phyloP scores from a whole-genome alignment of 2,888 invertebrate genomes.

The Chrysolina haemoptera region DNA sequence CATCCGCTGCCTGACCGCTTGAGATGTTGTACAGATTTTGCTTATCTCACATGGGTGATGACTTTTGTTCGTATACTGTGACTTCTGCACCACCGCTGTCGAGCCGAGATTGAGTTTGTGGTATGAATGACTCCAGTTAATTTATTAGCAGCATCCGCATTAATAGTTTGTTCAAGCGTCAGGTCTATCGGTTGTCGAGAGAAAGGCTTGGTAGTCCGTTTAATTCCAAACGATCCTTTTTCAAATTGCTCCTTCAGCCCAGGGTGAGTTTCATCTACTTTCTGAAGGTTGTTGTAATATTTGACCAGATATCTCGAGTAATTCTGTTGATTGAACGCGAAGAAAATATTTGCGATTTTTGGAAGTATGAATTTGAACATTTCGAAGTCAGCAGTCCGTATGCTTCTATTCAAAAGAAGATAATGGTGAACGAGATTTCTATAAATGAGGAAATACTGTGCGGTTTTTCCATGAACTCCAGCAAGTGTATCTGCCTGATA shows the following conservation, averaged over 20 bases:
- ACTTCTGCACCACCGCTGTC: not conserved
- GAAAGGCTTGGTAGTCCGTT: not conserved
- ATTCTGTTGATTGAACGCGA: slow-evolving; percentile 60
- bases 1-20: not conserved
- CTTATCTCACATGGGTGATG: not conserved
- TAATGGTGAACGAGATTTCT: slow-evolving; percentile 57
- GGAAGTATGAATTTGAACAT: slow-evolving; percentile 45
- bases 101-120: not conserved
- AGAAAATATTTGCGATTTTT: slow-evolving; percentile 59
- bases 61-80: not conserved
- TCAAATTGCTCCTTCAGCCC: slow-evolving; percentile 47
- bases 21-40: not conserved
- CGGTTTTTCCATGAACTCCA: slow-evolving; percentile 43
- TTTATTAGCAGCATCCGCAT: not conserved
- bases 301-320: slow-evolving; percentile 57
- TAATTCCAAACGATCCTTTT: not conserved
- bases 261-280: slow-evolving; percentile 57
- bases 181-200: not conserved
- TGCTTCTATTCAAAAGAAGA: slow-evolving; percentile 53
- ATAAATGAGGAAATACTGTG: slow-evolving; percentile 46
- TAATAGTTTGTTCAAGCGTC: not conserved
- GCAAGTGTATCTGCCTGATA: too few relatives aligned
- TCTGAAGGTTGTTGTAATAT: slow-evolving; percentile 53
- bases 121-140: not conserved
- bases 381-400: slow-evolving; percentile 56